These are phyloP conservation scores for Sycophila texana DNA, from an alignment of 2,888 invertebrate species.

Conservation along the genomic window DNA sequence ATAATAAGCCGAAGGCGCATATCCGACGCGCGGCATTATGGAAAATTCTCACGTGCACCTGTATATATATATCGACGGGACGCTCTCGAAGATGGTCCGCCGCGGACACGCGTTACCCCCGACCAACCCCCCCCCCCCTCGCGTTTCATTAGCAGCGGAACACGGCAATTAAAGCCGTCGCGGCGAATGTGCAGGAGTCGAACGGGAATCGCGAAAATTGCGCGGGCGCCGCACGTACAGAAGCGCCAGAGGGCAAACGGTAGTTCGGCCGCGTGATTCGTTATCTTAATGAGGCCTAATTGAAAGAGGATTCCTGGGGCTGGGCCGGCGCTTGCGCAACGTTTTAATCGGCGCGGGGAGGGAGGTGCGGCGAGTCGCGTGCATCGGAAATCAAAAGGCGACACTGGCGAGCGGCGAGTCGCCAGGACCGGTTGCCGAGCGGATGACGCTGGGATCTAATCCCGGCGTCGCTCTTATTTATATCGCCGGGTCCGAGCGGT, in stretches of 20 bases:
- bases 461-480: too few relatives aligned
- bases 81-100: not conserved
- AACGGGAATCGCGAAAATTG: slow-evolving; percentile 39
- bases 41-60: slow-evolving; percentile 47
- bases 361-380: too few relatives aligned
- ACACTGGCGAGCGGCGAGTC: too few relatives aligned
- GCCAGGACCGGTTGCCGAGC: too few relatives aligned
- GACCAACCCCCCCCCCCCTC: too few relatives aligned
- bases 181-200: not conserved
- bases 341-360: too few relatives aligned
- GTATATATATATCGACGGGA: not conserved
- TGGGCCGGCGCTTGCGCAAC: too few relatives aligned
- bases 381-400: too few relatives aligned
- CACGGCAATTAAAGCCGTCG: not conserved
- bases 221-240: not conserved
- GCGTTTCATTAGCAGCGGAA: too few relatives aligned
- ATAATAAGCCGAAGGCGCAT: slow-evolving; percentile 17
- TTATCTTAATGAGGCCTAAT: slow-evolving; percentile 19
- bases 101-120: too few relatives aligned
- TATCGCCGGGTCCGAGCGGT: too few relatives aligned
- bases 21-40: not conserved
- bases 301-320: slow-evolving; percentile 1
- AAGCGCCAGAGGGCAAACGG: slow-evolving; percentile 54
- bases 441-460: too few relatives aligned
- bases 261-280: slow-evolving; percentile 58